Evolutionary conservation across 2,888 invertebrate species (phyloP), one percentile per base, ranked within the genome.

Genomic region (Metacarcinus magister): DNA sequence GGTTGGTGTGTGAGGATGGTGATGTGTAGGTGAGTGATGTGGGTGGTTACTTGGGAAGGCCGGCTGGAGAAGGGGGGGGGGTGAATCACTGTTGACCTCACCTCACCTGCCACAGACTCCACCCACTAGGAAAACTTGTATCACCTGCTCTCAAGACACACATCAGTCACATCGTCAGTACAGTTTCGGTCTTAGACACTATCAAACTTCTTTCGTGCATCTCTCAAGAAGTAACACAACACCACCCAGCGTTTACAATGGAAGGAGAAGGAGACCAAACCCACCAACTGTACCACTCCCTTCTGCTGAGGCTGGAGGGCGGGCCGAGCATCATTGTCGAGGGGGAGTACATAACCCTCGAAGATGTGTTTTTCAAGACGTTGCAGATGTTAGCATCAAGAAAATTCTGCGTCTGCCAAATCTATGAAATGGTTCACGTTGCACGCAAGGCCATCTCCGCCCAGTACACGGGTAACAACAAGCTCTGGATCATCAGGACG

Each of bases 61-160:
- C 0, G n/a, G 67, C 4, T 0, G n/a, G 4, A 0, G 54, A 2
- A 0, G 54, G n/a, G n/a, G n/a, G n/a, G n/a, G n/a, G n/a, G n/a
- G n/a, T n/a, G n/a, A n/a, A n/a, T n/a, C n/a, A n/a, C n/a, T n/a
- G n/a, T n/a, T n/a, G n/a, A n/a, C n/a, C n/a, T n/a, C n/a, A n/a
- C n/a, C n/a, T n/a, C n/a, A n/a, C n/a, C n/a, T n/a, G n/a, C n/a
- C n/a, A n/a, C n/a, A n/a, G n/a, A n/a, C n/a, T n/a, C n/a, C n/a
- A n/a, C n/a, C n/a, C n/a, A n/a, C n/a, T n/a, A n/a, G n/a, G n/a
- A 67, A n/a, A 0, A n/a, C 67, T 67, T 67, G n/a, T 7, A 23
- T 67, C 67, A 67, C 67, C 4, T 23, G 3, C 23, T 0, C 67
- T 16, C 23, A 67, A 23, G 7, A 67, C 67, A 67, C n/a, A 4